Evolutionary conservation across 1,140 invertebrate genomes (phyloP).

Genomic region (Tetraneura akinire): DNA sequence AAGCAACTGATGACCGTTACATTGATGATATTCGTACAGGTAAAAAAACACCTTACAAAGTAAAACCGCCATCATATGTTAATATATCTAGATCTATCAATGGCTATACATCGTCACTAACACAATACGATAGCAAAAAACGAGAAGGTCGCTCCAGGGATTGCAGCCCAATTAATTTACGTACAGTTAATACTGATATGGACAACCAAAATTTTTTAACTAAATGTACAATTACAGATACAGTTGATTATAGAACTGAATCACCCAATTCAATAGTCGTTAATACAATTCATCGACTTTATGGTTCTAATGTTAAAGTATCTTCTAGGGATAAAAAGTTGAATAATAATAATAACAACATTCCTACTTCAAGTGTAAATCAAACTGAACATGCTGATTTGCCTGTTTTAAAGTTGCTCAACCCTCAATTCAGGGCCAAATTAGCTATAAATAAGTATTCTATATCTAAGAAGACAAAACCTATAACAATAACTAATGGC

Average conservation of each 20-base stretch:
- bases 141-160: slow-evolving; percentile 30
- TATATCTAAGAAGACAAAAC: not conserved
- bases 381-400: slow-evolving; percentile 42
- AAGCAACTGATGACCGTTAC: slow-evolving; percentile 8
- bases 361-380: slow-evolving; percentile 32
- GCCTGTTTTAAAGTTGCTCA: slow-evolving; percentile 39
- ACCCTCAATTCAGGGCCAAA: slow-evolving; percentile 45
- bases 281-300: slow-evolving; percentile 48
- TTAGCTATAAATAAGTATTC: slow-evolving; percentile 23
- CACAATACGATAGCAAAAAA: slow-evolving; percentile 46
- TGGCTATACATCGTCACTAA: slow-evolving; percentile 45
- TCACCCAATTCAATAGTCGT: slow-evolving; percentile 36
- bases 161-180: slow-evolving; percentile 41
- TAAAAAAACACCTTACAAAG: slow-evolving; percentile 34
- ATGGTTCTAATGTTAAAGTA: slow-evolving; percentile 45
- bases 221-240: slow-evolving; percentile 44
- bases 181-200: slow-evolving; percentile 25
- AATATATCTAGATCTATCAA: slow-evolving; percentile 48
- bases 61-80: slow-evolving; percentile 39
- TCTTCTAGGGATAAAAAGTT: slow-evolving; percentile 29
- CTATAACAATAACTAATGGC: not conserved
- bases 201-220: slow-evolving; percentile 32
- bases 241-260: slow-evolving; percentile 45
- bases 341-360: slow-evolving; percentile 39
- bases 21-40: slow-evolving; percentile 11